Base-by-base conservation (phyloP, 2,797 vertebrate genomes). In the Smutsia gigantea region DNA sequence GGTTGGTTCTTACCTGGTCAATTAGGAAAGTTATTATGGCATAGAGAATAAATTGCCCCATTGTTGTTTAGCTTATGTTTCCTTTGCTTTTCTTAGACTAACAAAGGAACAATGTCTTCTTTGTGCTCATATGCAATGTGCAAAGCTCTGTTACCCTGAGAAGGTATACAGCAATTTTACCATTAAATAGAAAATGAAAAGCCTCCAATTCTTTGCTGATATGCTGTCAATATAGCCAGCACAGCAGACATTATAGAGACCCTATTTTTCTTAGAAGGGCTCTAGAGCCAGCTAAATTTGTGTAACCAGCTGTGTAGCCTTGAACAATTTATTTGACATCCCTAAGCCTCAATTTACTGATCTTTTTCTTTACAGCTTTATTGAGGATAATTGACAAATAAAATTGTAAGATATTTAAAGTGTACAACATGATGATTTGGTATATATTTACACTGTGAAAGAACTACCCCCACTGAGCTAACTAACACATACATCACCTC, bases 11-110 rank as follows among this genome's bases (percentile, higher is more conserved):
- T 82, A 63, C 5, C 42, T 64, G 19, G 6, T 3, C 81, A 90
- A 74, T 82, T 96, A 85, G 89, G 85, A 72, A 83, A 95, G 53
- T 53, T 79, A 90, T 61, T 34, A 79, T 9, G 53, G n/a, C 61
- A 66, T 8, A 27, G 78, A 93, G 74, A 94, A 94, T 69, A 78
- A 90, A 86, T 14, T 42, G 7, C 15, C n/a, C 87, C 34, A 51
- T 31, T 87, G 51, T 34, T 66, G 53, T 11, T 88, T 74, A 55
- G 42, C 53, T 95, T 69, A 59, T 63, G 79, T 92, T 46, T 63
- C 42, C 68, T 85, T 93, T 69, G 49, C 29, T 69, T 86, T 93
- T 77, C 57, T 91, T 64, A 83, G 78, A 74, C 89, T 85, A 92
- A 85, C 71, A 89, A 96, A 89, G 39, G 53, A 92, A 79, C 31